Conservation (phyloP, 2,797 vertebrate genomes). For the Chelon auratus region DNA sequence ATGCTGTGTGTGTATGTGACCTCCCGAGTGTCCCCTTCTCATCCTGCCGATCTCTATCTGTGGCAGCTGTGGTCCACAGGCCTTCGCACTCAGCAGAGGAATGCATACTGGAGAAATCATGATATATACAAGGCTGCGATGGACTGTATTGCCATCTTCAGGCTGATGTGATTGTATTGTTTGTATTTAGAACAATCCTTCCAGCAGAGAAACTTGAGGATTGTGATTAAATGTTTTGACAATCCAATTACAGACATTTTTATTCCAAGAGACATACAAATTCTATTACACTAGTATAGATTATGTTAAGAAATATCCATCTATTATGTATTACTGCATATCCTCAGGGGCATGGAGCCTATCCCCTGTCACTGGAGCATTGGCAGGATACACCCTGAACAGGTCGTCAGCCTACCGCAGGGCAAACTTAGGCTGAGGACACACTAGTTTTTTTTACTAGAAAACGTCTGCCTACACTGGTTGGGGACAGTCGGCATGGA, state of each 20-base stretch:
- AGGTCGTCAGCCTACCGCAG: too few relatives aligned
- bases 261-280: neutral
- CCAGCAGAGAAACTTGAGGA: too few relatives aligned
- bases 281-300: neutral
- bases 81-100: slow-evolving; percentile 49
- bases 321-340: too few relatives aligned
- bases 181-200: too few relatives aligned
- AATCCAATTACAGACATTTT: neutral
- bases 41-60: slow-evolving; percentile 66
- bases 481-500: too few relatives aligned
- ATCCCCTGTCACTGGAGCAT: too few relatives aligned
- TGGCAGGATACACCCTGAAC: too few relatives aligned
- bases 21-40: slow-evolving; percentile 43
- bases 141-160: slow-evolving; percentile 56
- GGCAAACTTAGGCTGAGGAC: too few relatives aligned
- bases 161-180: slow-evolving; percentile 15
- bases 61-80: slow-evolving; percentile 63
- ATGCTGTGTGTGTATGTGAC: slow-evolving; percentile 26
- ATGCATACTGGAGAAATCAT: slow-evolving; percentile 27
- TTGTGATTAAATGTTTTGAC: fast-evolving
- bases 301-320: too few relatives aligned
- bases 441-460: too few relatives aligned
- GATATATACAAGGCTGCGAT: neutral
- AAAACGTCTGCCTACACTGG: too few relatives aligned
- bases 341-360: too few relatives aligned